These are phyloP conservation scores for Takifugu rubripes DNA, from an alignment of 2,797 vertebrate species.

Conservation along the genomic window DNA sequence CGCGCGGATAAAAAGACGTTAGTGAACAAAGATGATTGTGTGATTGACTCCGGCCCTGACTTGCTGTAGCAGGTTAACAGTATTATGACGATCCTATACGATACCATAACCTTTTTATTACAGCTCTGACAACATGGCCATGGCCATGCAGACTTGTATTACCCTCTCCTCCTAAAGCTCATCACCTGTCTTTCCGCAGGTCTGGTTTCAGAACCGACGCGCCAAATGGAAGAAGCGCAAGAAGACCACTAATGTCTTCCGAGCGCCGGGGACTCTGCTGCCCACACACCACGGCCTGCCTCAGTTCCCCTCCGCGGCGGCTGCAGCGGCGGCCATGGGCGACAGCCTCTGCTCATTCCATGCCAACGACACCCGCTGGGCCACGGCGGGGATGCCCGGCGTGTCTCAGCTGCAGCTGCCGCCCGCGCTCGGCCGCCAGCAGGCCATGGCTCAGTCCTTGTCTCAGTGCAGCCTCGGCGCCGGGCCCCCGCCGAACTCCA, in stretches of 20 bases:
- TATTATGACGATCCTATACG: conserved; percentile 7
- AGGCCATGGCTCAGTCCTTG: conserved; percentile 93
- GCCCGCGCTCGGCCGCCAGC: conserved; percentile 87
- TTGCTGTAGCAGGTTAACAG: conserved; percentile 19
- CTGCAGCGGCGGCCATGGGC: conserved; percentile 92
- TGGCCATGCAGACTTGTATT: not conserved
- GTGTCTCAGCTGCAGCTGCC: conserved; percentile 93
- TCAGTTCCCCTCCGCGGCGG: conserved; percentile 84
- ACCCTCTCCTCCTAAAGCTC: not conserved
- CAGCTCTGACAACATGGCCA: conserved; percentile 12
- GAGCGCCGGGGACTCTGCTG: conserved; percentile 88
- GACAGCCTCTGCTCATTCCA: conserved; percentile 97
- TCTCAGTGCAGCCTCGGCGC: conserved; percentile 93
- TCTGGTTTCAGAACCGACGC: conserved; percentile 97
- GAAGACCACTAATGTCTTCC: conserved; percentile 98
- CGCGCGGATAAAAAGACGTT: not conserved
- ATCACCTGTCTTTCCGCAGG: conserved; percentile 74
- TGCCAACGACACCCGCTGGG: conserved; percentile 96
- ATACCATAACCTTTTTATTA: conserved; percentile 19
- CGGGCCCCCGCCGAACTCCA: conserved; percentile 89
- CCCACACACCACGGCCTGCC: conserved; percentile 89
- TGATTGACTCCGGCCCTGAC: conserved; percentile 13
- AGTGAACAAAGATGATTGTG: not conserved
- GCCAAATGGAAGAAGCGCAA: conserved; percentile 99
- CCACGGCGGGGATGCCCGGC: conserved; percentile 91